Evolutionary conservation across 2,113 vertebrate genomes (phyloP), one percentile per base, ranked within the genome.

Genomic region (Neolamprologus sp.): DNA sequence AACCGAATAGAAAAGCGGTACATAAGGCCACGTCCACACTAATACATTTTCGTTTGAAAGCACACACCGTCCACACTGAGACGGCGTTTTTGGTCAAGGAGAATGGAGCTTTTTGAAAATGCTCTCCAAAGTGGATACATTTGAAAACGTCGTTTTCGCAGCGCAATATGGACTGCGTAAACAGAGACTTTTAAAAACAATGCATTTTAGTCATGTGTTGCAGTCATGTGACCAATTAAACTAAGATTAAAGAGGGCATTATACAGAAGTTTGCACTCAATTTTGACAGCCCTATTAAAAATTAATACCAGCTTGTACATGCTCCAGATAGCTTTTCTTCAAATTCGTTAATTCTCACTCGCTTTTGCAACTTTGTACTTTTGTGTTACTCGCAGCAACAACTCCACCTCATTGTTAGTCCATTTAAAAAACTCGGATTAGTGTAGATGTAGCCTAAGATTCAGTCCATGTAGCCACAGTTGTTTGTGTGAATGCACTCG

Each of bases 81-180:
- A 63, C 6, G 3, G 28, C 9, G 9, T 63, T 63, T 11, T 63
- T 63, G 58, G 28, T 2, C 58, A 63, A 63, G 28, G 28, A 63
- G 19, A 63, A 63, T 63, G 16, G 16, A 60, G 16, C 57, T 19
- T 60, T 60, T 60, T 60, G 28, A 60, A 60, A 60, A 60, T 10
- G 57, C 57, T 60, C 57, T 33, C 28, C 28, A 60, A 63, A 33
- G 58, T 33, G 28, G 28, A 63, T 33, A 33, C 58, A 11, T 19
- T 63, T 63, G 28, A 1, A 63, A 63, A 63, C 1, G 1, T 33
- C 0, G 2, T 7, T 60, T 60, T 60, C 1, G 16, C 58, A 63
- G 58, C 16, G 0, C 28, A 19, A 2, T 33, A 9, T 60, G 57
- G 28, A 60, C 11, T 13, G 26, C 2, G 3, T 58, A 1, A 6